A percentile compares a stretch with the other conserved stretches of the same genome.
These are phyloP conservation scores for Cataglyphis rosenhaueri DNA, from an alignment of 2,888 invertebrate species.

Conservation along the genomic window DNA sequence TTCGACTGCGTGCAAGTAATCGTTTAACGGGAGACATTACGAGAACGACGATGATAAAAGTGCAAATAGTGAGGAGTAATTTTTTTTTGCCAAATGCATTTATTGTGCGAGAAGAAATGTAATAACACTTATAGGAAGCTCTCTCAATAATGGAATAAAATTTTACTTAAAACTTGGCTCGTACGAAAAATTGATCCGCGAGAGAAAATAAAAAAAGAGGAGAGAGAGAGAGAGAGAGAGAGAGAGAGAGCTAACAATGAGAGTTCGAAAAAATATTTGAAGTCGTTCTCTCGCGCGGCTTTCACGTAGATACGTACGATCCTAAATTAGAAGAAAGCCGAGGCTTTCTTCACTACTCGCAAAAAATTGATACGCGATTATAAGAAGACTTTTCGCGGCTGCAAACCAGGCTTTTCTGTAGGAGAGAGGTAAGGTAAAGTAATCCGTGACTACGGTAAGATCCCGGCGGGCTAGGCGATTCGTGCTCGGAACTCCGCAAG, in stretches of 20 bases:
- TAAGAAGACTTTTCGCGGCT: constrained; percentile 38
- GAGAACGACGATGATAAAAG: constrained; percentile 27
- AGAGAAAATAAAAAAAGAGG: not conserved
- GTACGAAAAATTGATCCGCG: not conserved
- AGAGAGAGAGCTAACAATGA: not conserved
- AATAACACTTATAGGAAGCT: constrained; percentile 14
- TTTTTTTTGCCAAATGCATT: constrained; percentile 14
- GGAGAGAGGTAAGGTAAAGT: constrained; percentile 33
- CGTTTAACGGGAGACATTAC: constrained; percentile 25
- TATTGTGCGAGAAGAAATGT: constrained; percentile 5
- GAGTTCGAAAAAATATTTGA: not conserved
- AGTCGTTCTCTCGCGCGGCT: not conserved
- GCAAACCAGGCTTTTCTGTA: constrained; percentile 4
- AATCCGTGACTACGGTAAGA: constrained; percentile 46
- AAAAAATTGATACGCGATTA: constrained; percentile 32
- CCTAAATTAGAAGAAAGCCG: constrained; percentile 20
- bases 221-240: no score
- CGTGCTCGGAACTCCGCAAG: constrained; percentile 50
- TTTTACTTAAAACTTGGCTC: constrained; percentile 20
- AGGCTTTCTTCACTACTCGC: not conserved
- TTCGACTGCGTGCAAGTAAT: not conserved
- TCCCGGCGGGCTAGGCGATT: constrained; percentile 12
- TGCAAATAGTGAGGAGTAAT: constrained; percentile 29
- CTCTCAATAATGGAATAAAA: constrained; percentile 22
- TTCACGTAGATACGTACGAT: not conserved